Percentiles rank a stretch among this genome's conserved stretches.
Evolutionary conservation across 1,140 invertebrate species (phyloP).

Genomic region (Neotoxoptera formosana): DNA sequence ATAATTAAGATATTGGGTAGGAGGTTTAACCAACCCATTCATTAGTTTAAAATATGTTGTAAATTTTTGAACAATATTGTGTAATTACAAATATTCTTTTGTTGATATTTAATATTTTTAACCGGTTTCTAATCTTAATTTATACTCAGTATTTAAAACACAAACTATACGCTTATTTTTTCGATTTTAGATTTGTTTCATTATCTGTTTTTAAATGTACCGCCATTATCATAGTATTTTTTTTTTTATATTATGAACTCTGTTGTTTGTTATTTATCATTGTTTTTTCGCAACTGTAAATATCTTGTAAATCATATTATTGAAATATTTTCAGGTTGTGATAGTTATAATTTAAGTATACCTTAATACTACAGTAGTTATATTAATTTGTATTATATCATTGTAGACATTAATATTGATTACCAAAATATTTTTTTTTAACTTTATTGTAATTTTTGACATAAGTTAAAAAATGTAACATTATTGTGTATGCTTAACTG

Average conservation of each 20-base stretch:
- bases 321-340: neutral
- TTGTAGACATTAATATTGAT: neutral
- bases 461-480: neutral
- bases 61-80: neutral
- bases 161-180: neutral
- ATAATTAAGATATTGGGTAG: neutral
- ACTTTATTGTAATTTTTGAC: neutral
- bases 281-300: neutral
- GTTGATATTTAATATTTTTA: neutral
- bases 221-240: neutral
- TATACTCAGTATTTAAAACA: neutral
- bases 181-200: neutral
- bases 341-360: neutral
- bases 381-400: neutral
- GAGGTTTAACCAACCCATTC: neutral
- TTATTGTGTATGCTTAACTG: neutral
- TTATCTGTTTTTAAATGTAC: neutral
- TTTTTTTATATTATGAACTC: neutral
- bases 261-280: slow-evolving; percentile 9
- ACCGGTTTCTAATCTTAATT: neutral
- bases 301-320: neutral
- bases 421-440: neutral
- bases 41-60: neutral
- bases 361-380: neutral
- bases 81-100: neutral